A percentile compares a stretch with the other conserved stretches of the same genome.
Evolutionary conservation across 2,113 vertebrate species (phyloP).

Genomic region (Nansenia antarctica): DNA sequence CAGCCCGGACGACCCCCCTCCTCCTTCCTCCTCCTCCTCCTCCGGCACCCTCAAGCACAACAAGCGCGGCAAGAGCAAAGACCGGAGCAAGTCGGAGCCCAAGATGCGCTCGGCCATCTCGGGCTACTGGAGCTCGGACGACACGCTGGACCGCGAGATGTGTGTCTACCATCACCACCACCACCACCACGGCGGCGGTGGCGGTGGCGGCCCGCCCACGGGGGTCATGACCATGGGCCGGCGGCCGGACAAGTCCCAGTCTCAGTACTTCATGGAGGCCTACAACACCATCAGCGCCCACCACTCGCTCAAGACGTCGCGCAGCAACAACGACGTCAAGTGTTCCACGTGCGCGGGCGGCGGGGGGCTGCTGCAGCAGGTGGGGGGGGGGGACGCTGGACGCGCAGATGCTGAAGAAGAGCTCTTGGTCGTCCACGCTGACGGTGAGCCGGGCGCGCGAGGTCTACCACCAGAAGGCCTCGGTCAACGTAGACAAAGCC

Average conservation of each 20-base stretch:
- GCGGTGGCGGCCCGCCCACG: constrained; percentile 72
- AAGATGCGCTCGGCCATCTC: constrained; percentile 91
- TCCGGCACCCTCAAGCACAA: constrained; percentile 76
- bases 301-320: constrained; percentile 90
- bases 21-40: too few relatives aligned
- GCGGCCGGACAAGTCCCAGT: constrained; percentile 83
- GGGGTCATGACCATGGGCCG: constrained; percentile 95
- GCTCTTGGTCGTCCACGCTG: constrained; percentile 94
- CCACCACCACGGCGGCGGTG: constrained; percentile 18
- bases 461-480: constrained; percentile 95
- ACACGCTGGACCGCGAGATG: constrained; percentile 82
- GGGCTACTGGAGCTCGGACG: constrained; percentile 97
- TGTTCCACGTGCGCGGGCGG: constrained; percentile 71
- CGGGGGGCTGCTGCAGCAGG: too few relatives aligned
- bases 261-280: constrained; percentile 91
- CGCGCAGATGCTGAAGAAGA: constrained; percentile 87
- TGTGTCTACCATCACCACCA: constrained; percentile 77
- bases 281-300: constrained; percentile 95
- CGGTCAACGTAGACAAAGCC: constrained; percentile 92
- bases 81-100: constrained; percentile 89
- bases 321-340: constrained; percentile 87
- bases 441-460: constrained; percentile 95
- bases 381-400: constrained; percentile 37
- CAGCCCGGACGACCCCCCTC: constrained; percentile 72
- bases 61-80: constrained; percentile 92